Evolutionary conservation across 2,797 vertebrate genomes (phyloP).

Genomic region (Squalus acanthias): DNA sequence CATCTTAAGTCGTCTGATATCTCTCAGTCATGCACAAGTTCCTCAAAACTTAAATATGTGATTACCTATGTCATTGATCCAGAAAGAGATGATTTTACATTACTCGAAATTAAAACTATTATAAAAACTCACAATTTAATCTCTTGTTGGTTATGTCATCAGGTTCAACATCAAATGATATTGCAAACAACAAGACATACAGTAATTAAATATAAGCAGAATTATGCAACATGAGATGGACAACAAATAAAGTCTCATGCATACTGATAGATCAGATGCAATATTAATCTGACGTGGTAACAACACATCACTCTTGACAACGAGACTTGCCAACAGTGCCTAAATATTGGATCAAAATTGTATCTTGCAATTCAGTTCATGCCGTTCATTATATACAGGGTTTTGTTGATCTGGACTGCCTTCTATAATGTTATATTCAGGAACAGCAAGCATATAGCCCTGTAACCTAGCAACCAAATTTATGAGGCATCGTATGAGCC

Average conservation of each 20-base stretch:
- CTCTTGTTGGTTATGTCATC: neutral
- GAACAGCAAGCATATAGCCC: neutral
- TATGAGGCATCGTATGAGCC: neutral
- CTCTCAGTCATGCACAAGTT: neutral
- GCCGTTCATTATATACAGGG: neutral
- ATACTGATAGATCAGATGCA: neutral
- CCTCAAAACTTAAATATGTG: neutral
- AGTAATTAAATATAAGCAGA: neutral
- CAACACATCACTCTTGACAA: neutral
- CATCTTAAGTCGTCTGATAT: neutral
- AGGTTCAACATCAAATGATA: neutral
- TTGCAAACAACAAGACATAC: neutral
- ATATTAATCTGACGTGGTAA: neutral
- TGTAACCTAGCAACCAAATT: neutral
- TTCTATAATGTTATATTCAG: neutral
- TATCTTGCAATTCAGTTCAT: neutral
- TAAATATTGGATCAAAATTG: neutral
- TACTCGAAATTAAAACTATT: neutral
- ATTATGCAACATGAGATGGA: neutral
- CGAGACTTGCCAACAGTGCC: neutral
- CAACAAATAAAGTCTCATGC: neutral
- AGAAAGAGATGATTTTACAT: neutral
- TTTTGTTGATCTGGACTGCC: neutral
- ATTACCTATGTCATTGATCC: neutral
- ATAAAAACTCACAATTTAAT: neutral